Evolutionary conservation across 2,797 vertebrate genomes (phyloP).

Genomic region (Pteropus rufus): DNA sequence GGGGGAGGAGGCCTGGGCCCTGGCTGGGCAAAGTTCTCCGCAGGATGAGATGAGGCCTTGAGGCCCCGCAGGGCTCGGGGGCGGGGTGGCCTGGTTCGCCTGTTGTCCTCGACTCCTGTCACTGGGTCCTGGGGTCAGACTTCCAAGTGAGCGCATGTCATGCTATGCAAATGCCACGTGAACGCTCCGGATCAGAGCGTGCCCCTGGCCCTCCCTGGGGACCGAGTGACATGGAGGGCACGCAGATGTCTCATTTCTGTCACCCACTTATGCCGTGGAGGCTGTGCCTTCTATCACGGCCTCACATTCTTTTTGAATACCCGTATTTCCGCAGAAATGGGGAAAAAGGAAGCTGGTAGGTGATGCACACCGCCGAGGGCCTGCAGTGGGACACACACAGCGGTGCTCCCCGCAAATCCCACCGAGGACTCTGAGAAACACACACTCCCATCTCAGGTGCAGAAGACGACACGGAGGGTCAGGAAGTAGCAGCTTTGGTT

Average conservation of each 20-base stretch:
- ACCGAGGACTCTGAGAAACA: neutral
- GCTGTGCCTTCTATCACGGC: neutral
- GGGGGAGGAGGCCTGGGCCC: neutral
- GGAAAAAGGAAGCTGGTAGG: fast-evolving
- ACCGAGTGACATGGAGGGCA: fast-evolving
- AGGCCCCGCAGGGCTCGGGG: neutral
- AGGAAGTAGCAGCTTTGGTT: neutral
- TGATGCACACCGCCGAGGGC: fast-evolving
- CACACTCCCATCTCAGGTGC: fast-evolving
- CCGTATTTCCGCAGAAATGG: fast-evolving
- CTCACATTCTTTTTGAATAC: fast-evolving
- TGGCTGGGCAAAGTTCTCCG: neutral
- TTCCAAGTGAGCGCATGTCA: neutral
- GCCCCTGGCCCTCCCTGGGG: neutral
- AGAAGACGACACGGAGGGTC: neutral
- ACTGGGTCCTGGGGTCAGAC: fast-evolving
- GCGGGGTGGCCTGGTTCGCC: fast-evolving
- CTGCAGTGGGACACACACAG: fast-evolving
- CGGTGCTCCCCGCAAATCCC: fast-evolving
- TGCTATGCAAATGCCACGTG: fast-evolving
- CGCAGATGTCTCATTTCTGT: fast-evolving
- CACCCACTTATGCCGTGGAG: neutral
- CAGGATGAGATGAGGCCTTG: fast-evolving
- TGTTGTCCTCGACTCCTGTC: fast-evolving
- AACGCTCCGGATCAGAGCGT: fast-evolving